A percentile compares a stretch with the other conserved stretches of the same genome.
Conservation (phyloP, 2,797 vertebrate genomes). For the Cuculus canorus region DNA sequence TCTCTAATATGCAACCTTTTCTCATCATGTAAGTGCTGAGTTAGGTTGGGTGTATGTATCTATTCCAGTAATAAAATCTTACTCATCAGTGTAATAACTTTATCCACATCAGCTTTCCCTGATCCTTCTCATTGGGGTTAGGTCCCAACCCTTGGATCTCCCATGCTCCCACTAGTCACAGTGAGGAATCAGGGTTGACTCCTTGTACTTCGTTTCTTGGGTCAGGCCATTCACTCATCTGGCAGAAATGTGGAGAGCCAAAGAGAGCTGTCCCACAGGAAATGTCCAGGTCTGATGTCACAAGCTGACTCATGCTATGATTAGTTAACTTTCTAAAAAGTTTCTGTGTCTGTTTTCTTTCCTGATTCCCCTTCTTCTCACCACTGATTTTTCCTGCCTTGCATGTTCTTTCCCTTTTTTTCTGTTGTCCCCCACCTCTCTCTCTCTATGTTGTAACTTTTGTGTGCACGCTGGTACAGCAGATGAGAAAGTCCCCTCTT, state of each 20-base stretch:
- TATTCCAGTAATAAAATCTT: not conserved
- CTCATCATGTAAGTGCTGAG: not conserved
- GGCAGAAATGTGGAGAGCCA: not conserved
- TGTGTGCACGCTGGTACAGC: not conserved
- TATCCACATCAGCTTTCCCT: not conserved
- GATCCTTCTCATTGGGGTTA: not conserved
- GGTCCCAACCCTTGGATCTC: not conserved
- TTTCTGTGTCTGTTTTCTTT: not conserved
- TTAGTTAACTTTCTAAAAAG: not conserved
- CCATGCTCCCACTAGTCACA: not conserved
- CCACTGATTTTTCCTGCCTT: not conserved
- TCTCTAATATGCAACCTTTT: not conserved
- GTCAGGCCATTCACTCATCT: not conserved
- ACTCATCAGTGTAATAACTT: not conserved
- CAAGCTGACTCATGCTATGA: not conserved
- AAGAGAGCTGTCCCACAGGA: not conserved
- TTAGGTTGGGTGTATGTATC: not conserved
- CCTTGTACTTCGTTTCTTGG: not conserved
- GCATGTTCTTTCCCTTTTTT: not conserved
- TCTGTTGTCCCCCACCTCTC: not conserved
- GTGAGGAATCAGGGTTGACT: accelerated
- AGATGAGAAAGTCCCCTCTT: not conserved
- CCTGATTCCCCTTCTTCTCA: not conserved
- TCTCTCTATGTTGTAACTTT: not conserved
- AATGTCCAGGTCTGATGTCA: not conserved